Evolutionary conservation across 2,113 vertebrate genomes (phyloP), one percentile per base, ranked within the genome.

Genomic region (Holacanthus passer): DNA sequence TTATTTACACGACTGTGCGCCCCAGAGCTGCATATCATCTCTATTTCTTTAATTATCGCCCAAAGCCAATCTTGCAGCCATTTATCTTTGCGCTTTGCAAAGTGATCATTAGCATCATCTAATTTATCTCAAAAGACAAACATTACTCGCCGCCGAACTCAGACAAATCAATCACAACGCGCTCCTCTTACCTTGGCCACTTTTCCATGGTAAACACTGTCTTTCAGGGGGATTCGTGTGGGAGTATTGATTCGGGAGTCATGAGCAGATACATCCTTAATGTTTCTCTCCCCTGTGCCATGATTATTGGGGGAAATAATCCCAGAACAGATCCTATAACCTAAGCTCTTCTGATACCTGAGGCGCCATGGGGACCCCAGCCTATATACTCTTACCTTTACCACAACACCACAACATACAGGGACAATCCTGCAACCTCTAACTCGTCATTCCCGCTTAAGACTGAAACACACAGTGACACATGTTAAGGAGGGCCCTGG

Each of bases 141-240:
- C 81, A 85, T 87, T 95, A 95, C 87, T 84, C 56, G 94, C 92
- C 73, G 69, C 81, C 88, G 72, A 86, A 91, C 84, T 84, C 89
- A 93, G 73, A 95, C 93, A 93, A 94, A 96, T 96, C 94, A 94
- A 96, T 95, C 93, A 91, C 91, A 87, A 67, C 73, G 83, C 58
- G 76, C 90, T 95, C 92, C 93, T 93, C 83, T 87, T 94, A 94
- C 89, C 84, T 78, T 86, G 60, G 78, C 93, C 88, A 90, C 89
- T 87, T 93, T 78, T 92, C 45, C 86, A 86, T 85, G 47, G 84
- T 88, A 79, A 87, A 89, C 79, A 64, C 89, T 66, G 75, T 50
- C 69, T 94, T 87, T 88, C 55, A 32, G 66, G 68, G 71, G 83
- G 83, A 90, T 88, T 88, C 81, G 89, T 91, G 82, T 79, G 84